Evolutionary conservation across 23 tunicate species (phyloP), one percentile per base, ranked within the genome.

Genomic region (Trididemnum clinides): DNA sequence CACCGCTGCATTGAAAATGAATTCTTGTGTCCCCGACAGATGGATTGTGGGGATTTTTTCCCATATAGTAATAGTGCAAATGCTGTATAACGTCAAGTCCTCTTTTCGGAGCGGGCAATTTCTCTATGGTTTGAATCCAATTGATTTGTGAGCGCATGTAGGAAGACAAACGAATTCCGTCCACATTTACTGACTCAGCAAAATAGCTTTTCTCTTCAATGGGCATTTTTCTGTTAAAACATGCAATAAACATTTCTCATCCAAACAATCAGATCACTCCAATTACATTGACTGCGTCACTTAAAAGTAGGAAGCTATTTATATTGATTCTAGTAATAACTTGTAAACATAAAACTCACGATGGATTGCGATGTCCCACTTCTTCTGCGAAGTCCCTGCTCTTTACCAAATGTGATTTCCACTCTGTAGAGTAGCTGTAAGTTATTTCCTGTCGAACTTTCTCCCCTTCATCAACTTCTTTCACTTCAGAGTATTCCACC

Each of bases 381-480:
- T 91, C 96, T 63, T 91, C 90, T 21, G 74, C 90, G 75, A 91
- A 91, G 51, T 82, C 39, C 72, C 89, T 72, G 84, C 96, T 91
- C 37, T 59, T 39, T 3, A 44, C 30, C 3, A 86, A 33, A 20
- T 72, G 65, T 1, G 36, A 26, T 37, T 83, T 86, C 96, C 96
- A 91, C 33, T 91, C 96, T 2, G 87, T 80, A 26, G 82, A 78
- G 36, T 91, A 91, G 23, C 79, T 85, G 75, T 91, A 91, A 1
- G 89, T 85, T 49, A 84, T 86, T 62, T 86, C 90, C 51, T 72
- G 57, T 27, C 89, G 75, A 28, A 86, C 72, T 64, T 80, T 54
- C 59, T 91, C 85, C 1, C 90, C 85, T 33, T 83, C 95, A 34
- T 85, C 83, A 22, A 32, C 15, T 59, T 91, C 96, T 50, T 58